Conservation (phyloP, 2,888 invertebrate genomes). For the Macropis europaea region DNA sequence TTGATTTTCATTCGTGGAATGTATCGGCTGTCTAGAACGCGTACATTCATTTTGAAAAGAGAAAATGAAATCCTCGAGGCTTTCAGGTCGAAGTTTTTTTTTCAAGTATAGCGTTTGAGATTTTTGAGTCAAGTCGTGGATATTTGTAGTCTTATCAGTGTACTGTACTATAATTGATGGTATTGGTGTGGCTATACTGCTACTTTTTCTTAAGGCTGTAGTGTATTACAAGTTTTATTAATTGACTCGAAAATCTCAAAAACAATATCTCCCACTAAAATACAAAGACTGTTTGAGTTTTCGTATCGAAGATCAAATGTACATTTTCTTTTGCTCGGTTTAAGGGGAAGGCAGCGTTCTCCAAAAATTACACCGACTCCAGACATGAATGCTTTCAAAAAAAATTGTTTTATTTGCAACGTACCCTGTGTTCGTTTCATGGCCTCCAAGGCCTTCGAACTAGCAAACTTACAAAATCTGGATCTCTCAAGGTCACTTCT, state of each 20-base stretch:
- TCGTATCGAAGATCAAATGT: no score
- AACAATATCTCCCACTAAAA: no score
- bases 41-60: constrained; percentile 17
- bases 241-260: no score
- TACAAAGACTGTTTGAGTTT: no score
- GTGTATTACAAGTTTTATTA: no score
- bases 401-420: constrained; percentile 5
- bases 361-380: constrained; percentile 28
- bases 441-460: background rate
- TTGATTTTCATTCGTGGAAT: constrained; percentile 15
- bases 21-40: constrained; percentile 6
- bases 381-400: constrained; percentile 26
- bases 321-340: no score
- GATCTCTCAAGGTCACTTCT: no score
- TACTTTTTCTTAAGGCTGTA: no score
- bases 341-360: constrained; percentile 35
- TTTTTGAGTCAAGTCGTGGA: no score
- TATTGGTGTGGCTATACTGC: no score
- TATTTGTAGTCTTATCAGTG: no score
- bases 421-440: constrained; percentile 43
- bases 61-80: background rate
- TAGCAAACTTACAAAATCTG: background rate
- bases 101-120: background rate
- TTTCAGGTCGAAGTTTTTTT: background rate
- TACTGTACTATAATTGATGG: no score